These are phyloP conservation scores for Garrulus glandarius DNA, from an alignment of 2,797 vertebrate species.

Conservation along the genomic window DNA sequence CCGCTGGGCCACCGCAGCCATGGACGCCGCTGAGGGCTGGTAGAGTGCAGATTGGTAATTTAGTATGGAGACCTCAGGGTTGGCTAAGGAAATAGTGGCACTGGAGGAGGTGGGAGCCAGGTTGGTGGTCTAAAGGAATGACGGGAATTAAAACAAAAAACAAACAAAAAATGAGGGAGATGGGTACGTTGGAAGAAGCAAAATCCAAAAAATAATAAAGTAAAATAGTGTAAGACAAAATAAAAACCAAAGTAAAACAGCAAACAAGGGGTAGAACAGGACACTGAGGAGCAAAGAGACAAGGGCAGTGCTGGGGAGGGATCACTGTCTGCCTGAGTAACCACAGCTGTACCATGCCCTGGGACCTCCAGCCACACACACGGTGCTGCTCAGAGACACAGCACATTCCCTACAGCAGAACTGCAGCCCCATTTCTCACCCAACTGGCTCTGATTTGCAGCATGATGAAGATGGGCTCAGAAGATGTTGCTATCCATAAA, in stretches of 20 bases:
- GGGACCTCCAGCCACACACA: accelerated
- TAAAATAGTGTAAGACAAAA: slow-evolving; percentile 24
- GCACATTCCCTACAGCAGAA: neutral
- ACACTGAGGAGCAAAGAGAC: neutral
- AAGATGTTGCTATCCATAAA: neutral
- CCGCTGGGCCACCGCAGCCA: slow-evolving; percentile 96
- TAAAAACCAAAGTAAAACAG: neutral
- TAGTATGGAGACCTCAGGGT: slow-evolving; percentile 96
- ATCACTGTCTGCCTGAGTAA: neutral
- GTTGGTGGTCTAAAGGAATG: slow-evolving; percentile 90
- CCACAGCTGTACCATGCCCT: neutral
- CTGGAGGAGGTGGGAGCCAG: slow-evolving; percentile 95
- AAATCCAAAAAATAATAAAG: slow-evolving; percentile 50
- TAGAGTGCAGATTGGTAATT: slow-evolving; percentile 98
- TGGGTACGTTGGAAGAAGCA: slow-evolving; percentile 61
- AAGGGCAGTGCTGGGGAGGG: neutral
- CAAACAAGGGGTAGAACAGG: neutral
- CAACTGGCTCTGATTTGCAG: neutral
- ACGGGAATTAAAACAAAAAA: slow-evolving; percentile 86
- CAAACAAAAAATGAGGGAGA: slow-evolving; percentile 78
- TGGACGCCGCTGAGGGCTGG: slow-evolving; percentile 95
- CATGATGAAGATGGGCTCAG: neutral
- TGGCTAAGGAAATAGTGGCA: slow-evolving; percentile 96
- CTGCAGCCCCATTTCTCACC: neutral
- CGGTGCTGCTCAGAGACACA: accelerated